A percentile compares a stretch with the other conserved stretches of the same genome.
phyloP scores from a whole-genome alignment of 2,888 invertebrate species.

The Athalia circularis region DNA sequence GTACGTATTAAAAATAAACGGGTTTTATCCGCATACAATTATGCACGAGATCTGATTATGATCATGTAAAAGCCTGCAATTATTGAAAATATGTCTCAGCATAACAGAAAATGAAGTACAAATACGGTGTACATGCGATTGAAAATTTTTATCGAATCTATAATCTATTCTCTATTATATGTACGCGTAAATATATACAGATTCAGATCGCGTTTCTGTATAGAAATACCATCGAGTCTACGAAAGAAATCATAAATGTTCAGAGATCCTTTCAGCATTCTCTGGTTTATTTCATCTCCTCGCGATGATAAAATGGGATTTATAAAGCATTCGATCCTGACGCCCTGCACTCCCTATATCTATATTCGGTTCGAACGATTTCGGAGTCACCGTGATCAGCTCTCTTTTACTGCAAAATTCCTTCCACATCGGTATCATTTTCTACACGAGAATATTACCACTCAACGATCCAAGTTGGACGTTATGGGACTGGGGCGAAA shows the following conservation, averaged over 20 bases:
- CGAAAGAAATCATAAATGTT: background rate
- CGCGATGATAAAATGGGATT: slow-evolving; percentile 28
- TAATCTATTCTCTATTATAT: too few species aligned
- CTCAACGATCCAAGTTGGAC: slow-evolving; percentile 20
- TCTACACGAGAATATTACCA: slow-evolving; percentile 34
- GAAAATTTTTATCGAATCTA: too few species aligned
- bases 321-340: slow-evolving; percentile 29
- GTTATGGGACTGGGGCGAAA: slow-evolving; percentile 2
- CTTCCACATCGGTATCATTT: slow-evolving; percentile 19
- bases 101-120: too few species aligned
- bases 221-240: background rate
- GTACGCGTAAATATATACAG: too few species aligned
- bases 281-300: background rate
- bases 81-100: too few species aligned
- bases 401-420: background rate
- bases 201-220: too few species aligned
- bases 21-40: too few species aligned
- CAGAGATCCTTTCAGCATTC: background rate
- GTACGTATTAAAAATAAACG: too few species aligned
- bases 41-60: too few species aligned
- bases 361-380: background rate
- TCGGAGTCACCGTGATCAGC: background rate
- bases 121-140: too few species aligned
- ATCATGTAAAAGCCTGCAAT: too few species aligned
- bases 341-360: background rate